Conservation (phyloP, 1,140 invertebrate species). For the Akabosia matsudoensis region DNA sequence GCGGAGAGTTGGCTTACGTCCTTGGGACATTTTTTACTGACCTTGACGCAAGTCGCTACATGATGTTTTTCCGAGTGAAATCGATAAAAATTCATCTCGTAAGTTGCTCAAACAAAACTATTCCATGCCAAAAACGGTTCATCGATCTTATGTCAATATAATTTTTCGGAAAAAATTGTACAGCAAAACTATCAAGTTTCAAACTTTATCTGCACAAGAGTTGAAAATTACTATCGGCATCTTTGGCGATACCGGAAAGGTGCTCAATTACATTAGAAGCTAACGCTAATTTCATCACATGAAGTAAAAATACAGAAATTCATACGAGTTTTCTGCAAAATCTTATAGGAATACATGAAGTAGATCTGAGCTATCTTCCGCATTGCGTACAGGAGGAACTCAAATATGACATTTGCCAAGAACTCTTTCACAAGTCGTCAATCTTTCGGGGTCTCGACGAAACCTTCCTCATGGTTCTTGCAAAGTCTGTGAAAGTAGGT, state of each 20-base stretch:
- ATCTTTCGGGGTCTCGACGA: slow-evolving; percentile 42
- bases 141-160: slow-evolving; percentile 23
- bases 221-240: slow-evolving; percentile 36
- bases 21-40: slow-evolving; percentile 38
- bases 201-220: background rate
- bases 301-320: background rate
- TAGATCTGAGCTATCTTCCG: slow-evolving; percentile 29
- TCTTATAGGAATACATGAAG: background rate
- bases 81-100: slow-evolving; percentile 33
- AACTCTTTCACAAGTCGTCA: slow-evolving; percentile 43
- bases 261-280: slow-evolving; percentile 6
- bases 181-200: slow-evolving; percentile 12
- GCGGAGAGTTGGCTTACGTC: slow-evolving; percentile 34
- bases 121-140: background rate
- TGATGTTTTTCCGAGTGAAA: slow-evolving; percentile 39
- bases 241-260: slow-evolving; percentile 45
- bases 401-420: slow-evolving; percentile 41
- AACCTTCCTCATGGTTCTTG: slow-evolving; percentile 36
- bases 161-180: slow-evolving; percentile 22
- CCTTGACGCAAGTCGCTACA: slow-evolving; percentile 40
- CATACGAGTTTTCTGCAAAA: background rate
- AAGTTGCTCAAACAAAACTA: background rate
- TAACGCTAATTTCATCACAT: slow-evolving; percentile 1
- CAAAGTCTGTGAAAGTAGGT: background rate
- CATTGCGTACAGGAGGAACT: slow-evolving; percentile 37